These are phyloP conservation scores for Baryphthengus martii DNA, from an alignment of 2,113 vertebrate genomes.

Conservation along the genomic window DNA sequence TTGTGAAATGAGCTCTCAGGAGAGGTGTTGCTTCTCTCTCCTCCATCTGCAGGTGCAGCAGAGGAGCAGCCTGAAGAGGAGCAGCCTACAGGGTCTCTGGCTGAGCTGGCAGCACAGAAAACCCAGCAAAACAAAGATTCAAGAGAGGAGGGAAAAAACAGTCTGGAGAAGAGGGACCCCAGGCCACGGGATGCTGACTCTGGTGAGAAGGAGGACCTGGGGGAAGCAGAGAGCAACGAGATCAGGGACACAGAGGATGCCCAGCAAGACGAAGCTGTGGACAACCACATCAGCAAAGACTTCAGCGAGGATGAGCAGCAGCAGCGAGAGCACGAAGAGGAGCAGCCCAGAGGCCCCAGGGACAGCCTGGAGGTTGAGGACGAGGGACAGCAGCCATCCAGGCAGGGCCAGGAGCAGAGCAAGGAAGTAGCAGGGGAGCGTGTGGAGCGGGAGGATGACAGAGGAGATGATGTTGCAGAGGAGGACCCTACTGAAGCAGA, in stretches of 20 bases:
- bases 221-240: constrained; percentile 54
- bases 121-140: constrained; percentile 32
- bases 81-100: constrained; percentile 56
- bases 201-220: not conserved
- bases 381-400: constrained; percentile 10
- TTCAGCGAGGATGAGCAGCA: constrained; percentile 46
- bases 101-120: constrained; percentile 47
- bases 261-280: not conserved
- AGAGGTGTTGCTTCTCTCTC: not conserved
- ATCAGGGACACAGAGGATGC: not conserved
- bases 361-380: not conserved
- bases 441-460: constrained; percentile 24
- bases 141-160: constrained; percentile 54
- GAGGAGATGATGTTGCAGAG: constrained; percentile 14
- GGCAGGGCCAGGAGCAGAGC: not conserved
- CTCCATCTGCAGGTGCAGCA: constrained; percentile 69
- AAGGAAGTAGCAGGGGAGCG: constrained; percentile 3
- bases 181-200: not conserved
- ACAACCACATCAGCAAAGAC: constrained; percentile 55
- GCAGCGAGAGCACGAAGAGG: not conserved
- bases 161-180: not conserved
- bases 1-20: constrained; percentile 14
- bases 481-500: constrained; percentile 34
- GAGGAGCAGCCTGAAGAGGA: not conserved
- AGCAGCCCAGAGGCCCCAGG: not conserved